Evolutionary conservation across 2,113 vertebrate genomes (phyloP), one percentile per base, ranked within the genome.

Genomic region (Stigmatopora nigra): DNA sequence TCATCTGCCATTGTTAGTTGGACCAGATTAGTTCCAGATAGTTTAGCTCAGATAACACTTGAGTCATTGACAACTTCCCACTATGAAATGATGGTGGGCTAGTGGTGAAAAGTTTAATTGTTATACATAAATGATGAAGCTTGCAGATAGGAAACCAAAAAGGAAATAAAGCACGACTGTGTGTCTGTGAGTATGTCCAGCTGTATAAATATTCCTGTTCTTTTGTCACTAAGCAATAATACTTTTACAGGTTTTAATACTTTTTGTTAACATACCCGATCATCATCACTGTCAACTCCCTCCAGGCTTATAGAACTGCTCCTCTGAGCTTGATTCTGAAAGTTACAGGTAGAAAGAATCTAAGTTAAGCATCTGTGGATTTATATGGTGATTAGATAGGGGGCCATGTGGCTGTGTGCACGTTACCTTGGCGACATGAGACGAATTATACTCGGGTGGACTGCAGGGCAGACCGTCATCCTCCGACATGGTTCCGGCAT

Each of bases 231-330:
- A 31, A 31, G 25, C 25, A 31, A 31, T 31, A 31, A 31, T 31
- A 31, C 25, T 31, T 31, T 31, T 1, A 31, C 25, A 31, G 25
- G 3, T 2, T 31, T 2, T 31, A 31, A 31, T 31, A 31, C 25
- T 31, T 31, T 31, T 31, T 31, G 25, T 31, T 31, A 31, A 31
- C 72, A 91, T 89, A 94, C 92, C 91, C 91, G 88, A 68, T 94
- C 91, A 22, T 92, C 91, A 61, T 93, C 92, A 64, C 90, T 91
- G 83, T 93, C 91, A 53, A 82, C 81, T 64, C 88, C 88, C 6
- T 90, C 92, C 89, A 93, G 89, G 83, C 93, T 92, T 76, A 92
- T 83, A 62, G 88, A 91, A 75, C 89, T 89, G 80, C 87, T 84
- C 77, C 84, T 89, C 76, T 92, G 89, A 65, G 80, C 77, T 69